Evolutionary conservation across 1,140 invertebrate genomes (phyloP).

Genomic region (Zaprionus camerounensis): DNA sequence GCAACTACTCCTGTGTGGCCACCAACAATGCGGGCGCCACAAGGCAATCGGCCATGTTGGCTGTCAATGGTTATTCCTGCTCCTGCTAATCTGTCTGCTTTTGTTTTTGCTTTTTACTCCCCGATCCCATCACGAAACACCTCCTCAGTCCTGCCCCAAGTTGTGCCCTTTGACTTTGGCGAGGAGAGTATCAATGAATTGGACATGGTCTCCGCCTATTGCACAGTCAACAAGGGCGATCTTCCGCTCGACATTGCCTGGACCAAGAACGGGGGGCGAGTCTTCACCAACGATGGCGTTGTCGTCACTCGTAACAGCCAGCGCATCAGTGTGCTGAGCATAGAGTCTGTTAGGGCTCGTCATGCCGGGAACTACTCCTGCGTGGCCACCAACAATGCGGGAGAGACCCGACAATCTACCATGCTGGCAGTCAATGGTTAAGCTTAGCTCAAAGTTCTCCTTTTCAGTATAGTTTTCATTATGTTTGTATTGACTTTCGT

Average conservation of each 20-base stretch:
- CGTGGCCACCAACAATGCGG: constrained; percentile 90
- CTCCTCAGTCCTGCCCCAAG: constrained; percentile 87
- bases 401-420: constrained; percentile 88
- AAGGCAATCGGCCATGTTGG: constrained; percentile 88
- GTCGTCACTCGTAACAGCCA: constrained; percentile 87
- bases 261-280: constrained; percentile 84
- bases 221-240: constrained; percentile 93
- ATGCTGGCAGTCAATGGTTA: constrained; percentile 88
- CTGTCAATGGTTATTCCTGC: constrained; percentile 66
- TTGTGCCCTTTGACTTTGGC: constrained; percentile 89
- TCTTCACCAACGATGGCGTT: constrained; percentile 84
- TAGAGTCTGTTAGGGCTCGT: constrained; percentile 87
- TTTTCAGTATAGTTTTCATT: constrained; percentile 13
- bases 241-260: constrained; percentile 91
- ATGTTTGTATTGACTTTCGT: constrained; percentile 33
- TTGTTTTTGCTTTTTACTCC: constrained; percentile 36
- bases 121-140: constrained; percentile 84
- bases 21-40: constrained; percentile 90
- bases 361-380: constrained; percentile 90
- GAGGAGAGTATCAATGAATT: constrained; percentile 89
- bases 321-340: constrained; percentile 88
- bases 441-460: not conserved
- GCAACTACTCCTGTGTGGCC: constrained; percentile 90
- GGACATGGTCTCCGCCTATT: constrained; percentile 89
- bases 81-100: constrained; percentile 22